phyloP scores from a whole-genome alignment of 2,888 invertebrate species.

The Latheticus oryzae region DNA sequence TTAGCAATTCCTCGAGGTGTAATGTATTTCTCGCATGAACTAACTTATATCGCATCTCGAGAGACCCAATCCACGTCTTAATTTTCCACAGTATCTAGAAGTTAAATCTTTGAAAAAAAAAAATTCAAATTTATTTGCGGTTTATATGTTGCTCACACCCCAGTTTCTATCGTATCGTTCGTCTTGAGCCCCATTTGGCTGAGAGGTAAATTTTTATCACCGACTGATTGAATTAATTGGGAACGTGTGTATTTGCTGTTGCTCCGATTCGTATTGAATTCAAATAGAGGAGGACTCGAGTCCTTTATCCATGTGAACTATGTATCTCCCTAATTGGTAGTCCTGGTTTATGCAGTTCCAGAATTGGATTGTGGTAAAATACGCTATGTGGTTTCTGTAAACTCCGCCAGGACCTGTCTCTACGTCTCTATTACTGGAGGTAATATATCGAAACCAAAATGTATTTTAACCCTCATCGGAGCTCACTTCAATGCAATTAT shows the following conservation, averaged over 20 bases:
- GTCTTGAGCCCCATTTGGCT: conserved; percentile 16
- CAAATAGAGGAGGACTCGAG: conserved; percentile 25
- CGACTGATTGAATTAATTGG: conserved; percentile 15
- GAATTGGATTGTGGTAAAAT: conserved; percentile 67
- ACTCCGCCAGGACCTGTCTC: conserved; percentile 64
- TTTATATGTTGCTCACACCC: conserved; percentile 1
- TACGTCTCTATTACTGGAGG: conserved; percentile 63
- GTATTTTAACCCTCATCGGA: conserved; percentile 54
- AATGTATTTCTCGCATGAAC: conserved; percentile 63
- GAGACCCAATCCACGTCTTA: conserved; percentile 52
- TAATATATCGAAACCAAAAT: conserved; percentile 62
- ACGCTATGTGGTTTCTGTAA: conserved; percentile 64
- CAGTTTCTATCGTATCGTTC: too few relatives aligned
- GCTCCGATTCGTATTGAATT: conserved; percentile 13
- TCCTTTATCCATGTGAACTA: conserved; percentile 57
- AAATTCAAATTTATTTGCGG: background rate
- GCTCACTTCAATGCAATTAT: conserved; percentile 58
- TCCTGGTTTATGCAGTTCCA: conserved; percentile 64
- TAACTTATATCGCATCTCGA: conserved; percentile 56
- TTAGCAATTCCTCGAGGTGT: conserved; percentile 63
- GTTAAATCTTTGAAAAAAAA: conserved; percentile 3
- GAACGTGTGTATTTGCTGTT: conserved; percentile 20
- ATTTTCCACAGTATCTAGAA: conserved; percentile 14
- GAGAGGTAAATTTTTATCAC: conserved; percentile 12
- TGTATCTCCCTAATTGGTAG: conserved; percentile 65